phyloP scores from a whole-genome alignment of 1,140 invertebrate species.

The Pseudoatta argentina region DNA sequence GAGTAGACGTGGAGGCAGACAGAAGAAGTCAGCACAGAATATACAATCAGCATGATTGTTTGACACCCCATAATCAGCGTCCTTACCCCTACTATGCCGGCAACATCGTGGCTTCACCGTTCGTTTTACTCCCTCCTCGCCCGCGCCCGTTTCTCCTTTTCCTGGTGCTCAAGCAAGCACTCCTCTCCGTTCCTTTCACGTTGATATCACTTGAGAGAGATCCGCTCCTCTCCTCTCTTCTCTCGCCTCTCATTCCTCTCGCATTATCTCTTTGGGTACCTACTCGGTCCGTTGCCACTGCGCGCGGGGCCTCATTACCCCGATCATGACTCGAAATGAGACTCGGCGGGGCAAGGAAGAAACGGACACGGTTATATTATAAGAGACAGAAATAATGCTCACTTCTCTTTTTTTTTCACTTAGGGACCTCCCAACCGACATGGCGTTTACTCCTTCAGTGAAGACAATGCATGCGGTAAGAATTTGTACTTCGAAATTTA shows the following conservation, averaged over 20 bases:
- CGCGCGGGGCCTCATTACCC: constrained; percentile 84
- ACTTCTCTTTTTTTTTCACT: constrained; percentile 80
- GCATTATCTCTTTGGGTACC: constrained; percentile 58
- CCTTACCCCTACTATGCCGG: constrained; percentile 78
- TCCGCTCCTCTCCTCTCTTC: constrained; percentile 60
- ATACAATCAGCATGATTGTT: constrained; percentile 87
- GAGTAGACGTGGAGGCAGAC: constrained; percentile 77
- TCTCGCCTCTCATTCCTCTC: constrained; percentile 20
- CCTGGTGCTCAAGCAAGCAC: constrained; percentile 29
- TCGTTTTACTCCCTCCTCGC: constrained; percentile 44
- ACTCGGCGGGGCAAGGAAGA: constrained; percentile 78
- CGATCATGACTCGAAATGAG: constrained; percentile 85
- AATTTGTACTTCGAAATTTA: constrained; percentile 14
- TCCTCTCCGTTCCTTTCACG: constrained; percentile 69
- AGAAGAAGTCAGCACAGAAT: constrained; percentile 83
- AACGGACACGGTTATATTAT: constrained; percentile 85
- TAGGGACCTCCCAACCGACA: constrained; percentile 30
- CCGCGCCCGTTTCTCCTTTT: constrained; percentile 45
- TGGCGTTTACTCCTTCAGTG: constrained; percentile 20
- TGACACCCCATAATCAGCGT: constrained; percentile 87
- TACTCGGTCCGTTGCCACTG: constrained; percentile 70
- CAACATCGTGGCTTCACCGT: constrained; percentile 58
- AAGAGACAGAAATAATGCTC: constrained; percentile 84
- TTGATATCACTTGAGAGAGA: constrained; percentile 66
- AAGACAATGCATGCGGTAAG: background rate